Percentiles rank a stretch among this genome's conserved stretches.
phyloP scores from a whole-genome alignment of 2,113 vertebrate genomes.

The Ophthalmolycus amberensis region DNA sequence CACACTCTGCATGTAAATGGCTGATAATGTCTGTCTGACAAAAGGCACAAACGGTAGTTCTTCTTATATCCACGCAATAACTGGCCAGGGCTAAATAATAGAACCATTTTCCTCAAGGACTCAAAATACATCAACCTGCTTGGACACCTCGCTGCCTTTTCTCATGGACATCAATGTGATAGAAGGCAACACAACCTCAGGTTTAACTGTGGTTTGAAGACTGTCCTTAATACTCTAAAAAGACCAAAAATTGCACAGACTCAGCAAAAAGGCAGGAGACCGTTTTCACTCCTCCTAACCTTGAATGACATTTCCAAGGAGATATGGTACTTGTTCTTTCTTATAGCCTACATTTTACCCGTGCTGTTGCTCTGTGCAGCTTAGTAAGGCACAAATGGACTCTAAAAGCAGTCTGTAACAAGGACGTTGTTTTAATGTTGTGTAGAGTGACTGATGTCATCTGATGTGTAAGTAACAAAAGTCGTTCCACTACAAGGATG shows the following conservation, averaged over 20 bases:
- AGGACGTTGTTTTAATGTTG: constrained; percentile 17
- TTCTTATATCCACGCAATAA: neutral
- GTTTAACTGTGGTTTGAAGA: constrained; percentile 39
- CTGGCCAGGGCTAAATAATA: constrained; percentile 3
- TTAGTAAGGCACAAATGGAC: constrained; percentile 11
- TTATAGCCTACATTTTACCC: neutral
- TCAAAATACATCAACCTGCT: neutral
- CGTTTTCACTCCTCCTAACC: neutral
- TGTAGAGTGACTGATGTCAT: neutral
- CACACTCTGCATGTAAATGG: constrained; percentile 22
- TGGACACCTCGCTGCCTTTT: constrained; percentile 14
- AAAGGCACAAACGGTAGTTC: neutral
- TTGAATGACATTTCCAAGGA: constrained; percentile 15
- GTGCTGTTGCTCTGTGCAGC: neutral
- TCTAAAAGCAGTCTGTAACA: constrained; percentile 2
- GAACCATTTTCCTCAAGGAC: constrained; percentile 8
- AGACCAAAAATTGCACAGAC: constrained; percentile 61
- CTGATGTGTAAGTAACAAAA: neutral
- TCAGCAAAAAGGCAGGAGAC: constrained; percentile 7
- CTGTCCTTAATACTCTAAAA: constrained; percentile 15
- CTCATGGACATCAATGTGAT: neutral
- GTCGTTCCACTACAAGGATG: neutral
- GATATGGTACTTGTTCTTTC: neutral
- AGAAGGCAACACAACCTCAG: constrained; percentile 42
- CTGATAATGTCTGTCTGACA: neutral